Base-by-base conservation (phyloP, 2,113 vertebrate species). In the Sceloporus tristichus region DNA sequence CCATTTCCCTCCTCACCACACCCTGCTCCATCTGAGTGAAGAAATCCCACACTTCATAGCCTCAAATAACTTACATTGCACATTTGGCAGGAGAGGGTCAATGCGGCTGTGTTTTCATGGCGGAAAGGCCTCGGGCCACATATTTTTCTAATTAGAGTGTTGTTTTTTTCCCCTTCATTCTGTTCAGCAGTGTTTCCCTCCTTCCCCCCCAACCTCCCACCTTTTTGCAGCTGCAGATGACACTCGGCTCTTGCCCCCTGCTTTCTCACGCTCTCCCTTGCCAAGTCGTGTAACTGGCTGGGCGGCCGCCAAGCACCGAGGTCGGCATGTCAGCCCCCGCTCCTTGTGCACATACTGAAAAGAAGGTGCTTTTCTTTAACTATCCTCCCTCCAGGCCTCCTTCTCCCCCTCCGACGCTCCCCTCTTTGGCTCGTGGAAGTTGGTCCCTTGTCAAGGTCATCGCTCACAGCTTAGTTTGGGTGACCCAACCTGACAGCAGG, bases 181-280 rank as follows among this genome's bases (percentile, higher is more conserved):
- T 95, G 97, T 97, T 97, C 98, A 96, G 97, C 98, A 96, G 97
- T 97, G 97, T 97, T 96, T 19, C 25, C 66, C 79, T 48, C 85
- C 34, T 7, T 21, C 40, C 42, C 13, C 11, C 13, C 53, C 34
- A n/a, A 9, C 9, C 10, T 27, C 74, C 74, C 34, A 8, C 19
- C 42, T 87, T 98, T 97, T 95, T 97, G 98, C 98, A 98, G 98
- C 98, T 98, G 98, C 97, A 34, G 97, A 97, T 98, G 98, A 98
- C 98, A 98, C 98, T 97, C 92, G 97, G 96, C 96, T 97, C 97
- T 98, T 97, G 97, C 97, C 98, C 98, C 98, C 97, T 93, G 96
- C 91, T 98, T 98, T 98, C 98, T 98, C 98, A 98, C 98, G 97
- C 97, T 98, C 97, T 92, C 11, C 91, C 94, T 77, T 97, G 98